Evolutionary conservation across 2,797 vertebrate species (phyloP), one percentile per base, ranked within the genome.

Genomic region (Xyrichtys novacula): DNA sequence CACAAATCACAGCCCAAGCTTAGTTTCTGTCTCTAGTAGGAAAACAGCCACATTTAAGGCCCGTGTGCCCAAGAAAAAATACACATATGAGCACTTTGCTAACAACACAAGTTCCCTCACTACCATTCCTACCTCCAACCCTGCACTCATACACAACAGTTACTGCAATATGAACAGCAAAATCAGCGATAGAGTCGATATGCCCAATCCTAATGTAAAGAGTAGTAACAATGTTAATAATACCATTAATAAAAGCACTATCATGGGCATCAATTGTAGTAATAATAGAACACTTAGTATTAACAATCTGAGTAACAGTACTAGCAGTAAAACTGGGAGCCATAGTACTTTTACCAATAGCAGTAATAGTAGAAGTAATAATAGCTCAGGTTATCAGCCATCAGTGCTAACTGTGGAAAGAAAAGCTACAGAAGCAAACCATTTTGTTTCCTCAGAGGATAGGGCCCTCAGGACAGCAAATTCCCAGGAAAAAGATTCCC

Each of bases 11-110:
- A 91, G 69, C 76, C 87, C 91, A 29, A 71, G 81, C 76, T 68
- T 85, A 64, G 87, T 77, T 80, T 93, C 93, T 22, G 90, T 89
- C 55, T 94, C 95, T 12, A 97, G 95, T 71, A 93, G 96, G 50
- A 97, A 97, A 90, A 97, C 96, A 0, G 96, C 96, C 85, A 96
- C 96, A 1, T 97, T 97, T 75, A 97, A 97, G 88, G 94, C 96
- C 17, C 94, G 95, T 16, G 89, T 96, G 0, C 96, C 96, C 65
- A 96, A 97, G 82, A 94, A 90, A 68, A 94, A 96, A 78, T 93
- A 95, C 66, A 93, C 94, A 5, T 96, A 93, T 55, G 95, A 96
- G 79, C 94, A 94, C 74, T 87, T 93, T 83, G 88, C 81, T 36
- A 90, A 85, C 71, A 91, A 81, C 46, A 62, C 85, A 70, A 86